Conservation (phyloP, 2,113 vertebrate genomes). For the Etheostoma spectabile region DNA sequence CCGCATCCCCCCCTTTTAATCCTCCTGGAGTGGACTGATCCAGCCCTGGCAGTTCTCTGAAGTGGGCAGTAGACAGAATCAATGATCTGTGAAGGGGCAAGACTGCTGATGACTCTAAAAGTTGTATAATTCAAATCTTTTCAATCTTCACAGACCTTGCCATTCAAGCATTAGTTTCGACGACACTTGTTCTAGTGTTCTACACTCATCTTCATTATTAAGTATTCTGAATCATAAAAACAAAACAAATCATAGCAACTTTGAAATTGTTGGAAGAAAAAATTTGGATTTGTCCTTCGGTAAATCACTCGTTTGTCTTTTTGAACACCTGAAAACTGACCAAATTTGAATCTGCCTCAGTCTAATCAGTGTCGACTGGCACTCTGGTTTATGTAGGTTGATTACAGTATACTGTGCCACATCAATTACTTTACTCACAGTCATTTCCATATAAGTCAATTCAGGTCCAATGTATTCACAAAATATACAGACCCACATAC, state of each 20-base stretch:
- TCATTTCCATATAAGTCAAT: no score
- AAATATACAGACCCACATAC: not conserved
- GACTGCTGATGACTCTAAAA: constrained; percentile 31
- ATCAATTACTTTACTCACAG: no score
- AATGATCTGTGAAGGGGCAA: constrained; percentile 16
- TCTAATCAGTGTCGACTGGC: not conserved
- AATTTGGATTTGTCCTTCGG: not conserved
- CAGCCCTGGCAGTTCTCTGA: constrained; percentile 30
- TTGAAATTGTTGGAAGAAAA: not conserved
- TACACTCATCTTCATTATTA: not conserved
- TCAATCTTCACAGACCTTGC: constrained; percentile 57
- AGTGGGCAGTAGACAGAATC: constrained; percentile 32
- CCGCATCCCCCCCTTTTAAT: constrained; percentile 51
- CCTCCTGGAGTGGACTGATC: constrained; percentile 62
- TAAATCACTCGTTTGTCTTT: not conserved
- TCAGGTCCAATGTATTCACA: not conserved
- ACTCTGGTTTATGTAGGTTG: no score
- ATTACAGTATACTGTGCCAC: no score
- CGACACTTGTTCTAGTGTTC: constrained; percentile 19
- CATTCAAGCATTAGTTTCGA: constrained; percentile 18
- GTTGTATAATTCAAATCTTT: constrained; percentile 19
- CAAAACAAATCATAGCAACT: not conserved
- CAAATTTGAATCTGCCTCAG: not conserved
- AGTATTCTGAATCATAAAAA: not conserved
- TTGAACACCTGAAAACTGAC: not conserved